Percentiles rank a stretch among this genome's conserved stretches.
phyloP scores from a whole-genome alignment of 2,113 vertebrate species.

The Eonycteris spelaea region DNA sequence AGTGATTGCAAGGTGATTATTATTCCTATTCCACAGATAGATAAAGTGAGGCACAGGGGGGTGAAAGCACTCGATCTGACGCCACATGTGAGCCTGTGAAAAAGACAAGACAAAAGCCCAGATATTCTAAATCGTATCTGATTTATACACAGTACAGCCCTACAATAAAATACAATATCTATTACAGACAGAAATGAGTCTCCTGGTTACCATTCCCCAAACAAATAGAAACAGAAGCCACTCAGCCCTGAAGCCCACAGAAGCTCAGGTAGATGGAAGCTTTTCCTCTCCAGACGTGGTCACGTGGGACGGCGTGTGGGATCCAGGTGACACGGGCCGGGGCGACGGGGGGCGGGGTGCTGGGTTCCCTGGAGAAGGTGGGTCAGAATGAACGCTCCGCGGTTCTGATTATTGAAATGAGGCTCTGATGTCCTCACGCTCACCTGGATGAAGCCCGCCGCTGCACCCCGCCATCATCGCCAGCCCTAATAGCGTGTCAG shows the following conservation, averaged over 20 bases:
- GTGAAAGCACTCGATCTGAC: background rate
- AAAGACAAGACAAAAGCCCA: background rate
- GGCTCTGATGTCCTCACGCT: background rate
- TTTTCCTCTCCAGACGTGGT: background rate
- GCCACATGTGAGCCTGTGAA: background rate
- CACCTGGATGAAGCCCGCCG: constrained; percentile 14
- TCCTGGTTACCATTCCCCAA: constrained; percentile 47
- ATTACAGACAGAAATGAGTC: constrained; percentile 26
- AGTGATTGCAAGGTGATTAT: accelerated
- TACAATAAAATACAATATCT: background rate
- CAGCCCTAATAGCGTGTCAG: constrained; percentile 51
- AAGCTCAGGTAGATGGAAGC: background rate
- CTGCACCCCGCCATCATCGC: constrained; percentile 26
- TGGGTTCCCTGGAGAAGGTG: background rate
- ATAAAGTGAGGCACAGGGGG: background rate
- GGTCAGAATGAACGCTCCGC: background rate
- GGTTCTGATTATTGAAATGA: constrained; percentile 37
- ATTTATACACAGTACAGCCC: background rate
- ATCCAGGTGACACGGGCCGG: background rate
- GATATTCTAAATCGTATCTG: background rate
- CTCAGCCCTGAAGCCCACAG: background rate
- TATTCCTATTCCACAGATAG: background rate
- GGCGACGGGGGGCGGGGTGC: background rate
- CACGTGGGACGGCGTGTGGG: accelerated
- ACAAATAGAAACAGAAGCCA: constrained; percentile 54